Base-by-base conservation (phyloP, 2,797 vertebrate genomes). In the Odontamblyopus lacepedii region DNA sequence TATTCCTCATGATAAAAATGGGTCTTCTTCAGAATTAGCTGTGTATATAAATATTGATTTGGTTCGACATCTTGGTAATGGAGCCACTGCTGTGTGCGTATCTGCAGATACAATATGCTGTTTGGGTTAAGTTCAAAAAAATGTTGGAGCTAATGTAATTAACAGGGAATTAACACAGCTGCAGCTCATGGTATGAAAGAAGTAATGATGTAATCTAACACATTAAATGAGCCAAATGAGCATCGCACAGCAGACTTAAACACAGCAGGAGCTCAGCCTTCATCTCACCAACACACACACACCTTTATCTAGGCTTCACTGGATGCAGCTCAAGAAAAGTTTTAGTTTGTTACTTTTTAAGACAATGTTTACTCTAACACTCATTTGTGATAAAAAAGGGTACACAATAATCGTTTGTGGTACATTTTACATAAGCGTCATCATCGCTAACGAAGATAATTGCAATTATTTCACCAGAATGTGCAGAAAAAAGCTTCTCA, bases 201-300 rank as follows among this genome's bases (percentile, higher is more conserved):
- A 89, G 83, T 93, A 94, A 94, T 94, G 92, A 92, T 92, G 86
- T 92, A 92, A 93, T 91, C 74, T 87, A 92, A 92, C 91, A 91
- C 92, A 90, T 93, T 92, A 92, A 91, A 91, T 91, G 89, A 92
- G 85, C 78, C 75, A 91, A 94, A 93, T 91, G 90, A 92, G 82
- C 91, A 91, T 91, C 86, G 87, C 76, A 69, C 87, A 75, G 59
- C 78, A 70, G 83, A 81, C 73, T 91, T 80, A 84, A 89, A 85
- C 83, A 84, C 86, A 82, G 81, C 87, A 80, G 79, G 87, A 59
- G 26, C 81, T 91, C 88, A 83, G 69, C 80, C 80, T 79, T 76
- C 32, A 50, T 69, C 72, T 26, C 9, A 67, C 76, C 70, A 74
- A 44, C 74, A 78, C 63, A 67, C 64, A 30, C 16, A 29, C 48